Base-by-base conservation (phyloP, 1,140 invertebrate genomes). In the Thaumetopoea pityocampa region DNA sequence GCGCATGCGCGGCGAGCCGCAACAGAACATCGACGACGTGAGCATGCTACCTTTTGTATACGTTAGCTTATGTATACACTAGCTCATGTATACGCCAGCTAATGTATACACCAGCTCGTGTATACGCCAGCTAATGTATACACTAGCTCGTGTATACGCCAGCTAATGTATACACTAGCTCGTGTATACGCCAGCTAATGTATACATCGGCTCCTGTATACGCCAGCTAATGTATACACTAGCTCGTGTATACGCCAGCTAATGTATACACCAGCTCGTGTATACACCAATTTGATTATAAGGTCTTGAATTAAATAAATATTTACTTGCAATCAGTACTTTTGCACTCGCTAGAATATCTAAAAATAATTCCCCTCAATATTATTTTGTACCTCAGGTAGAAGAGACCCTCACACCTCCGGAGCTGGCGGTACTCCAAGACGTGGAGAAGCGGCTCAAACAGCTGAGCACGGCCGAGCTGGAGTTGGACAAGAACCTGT, bases 21-120 rank as follows among this genome's bases (percentile, higher is more conserved):
- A 90, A 47, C 88, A 91, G 43, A 92, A 95, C 69, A 89, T 95
- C 38, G 85, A 89, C 47, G 94, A 96, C 80, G 92, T 94, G 70
- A 71, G 77, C 83, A 29, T 10, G 12, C n/a, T 6, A 1, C 18
- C 11, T 18, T 15, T 5, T 9, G 4, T 16, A 9, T 33, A 17
- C 26, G 12, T 7, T 8, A 23, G 8, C 2, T 7, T 23, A 23
- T 27, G 24, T 23, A n/a, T n/a, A n/a, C 6, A 5, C 4, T 4
- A 23, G 22, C 22, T 3, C 4, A 8, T 23, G 3, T 23, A n/a
- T 7, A 2, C 6, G 6, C 9, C n/a, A n/a, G n/a, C n/a, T 23
- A 5, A 7, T 3, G 22, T 23, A 23, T 5, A 23, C 6, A 11
- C 3, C 2, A 2, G 1, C 1, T 11, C 3, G 2, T 9, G 0